These are phyloP conservation scores for Tamias sibiricus DNA, from an alignment of 2,113 vertebrate species.

Conservation along the genomic window DNA sequence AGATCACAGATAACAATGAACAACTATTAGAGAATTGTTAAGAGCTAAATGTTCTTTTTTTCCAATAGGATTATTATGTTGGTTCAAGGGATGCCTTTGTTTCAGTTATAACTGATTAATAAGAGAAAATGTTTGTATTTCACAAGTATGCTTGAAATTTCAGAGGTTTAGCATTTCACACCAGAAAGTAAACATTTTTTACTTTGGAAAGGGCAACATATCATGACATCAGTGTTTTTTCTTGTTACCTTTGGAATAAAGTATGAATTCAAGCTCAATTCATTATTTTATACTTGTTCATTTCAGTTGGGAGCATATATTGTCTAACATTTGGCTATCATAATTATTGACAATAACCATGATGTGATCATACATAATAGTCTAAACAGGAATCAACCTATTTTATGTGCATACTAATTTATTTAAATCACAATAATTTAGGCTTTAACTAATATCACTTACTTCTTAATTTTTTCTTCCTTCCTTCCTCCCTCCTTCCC, in stretches of 20 bases:
- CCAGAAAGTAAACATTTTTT: constrained; percentile 57
- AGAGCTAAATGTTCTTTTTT: background rate
- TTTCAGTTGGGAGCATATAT: background rate
- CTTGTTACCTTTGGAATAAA: constrained; percentile 48
- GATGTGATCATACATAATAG: background rate
- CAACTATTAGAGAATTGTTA: constrained; percentile 37
- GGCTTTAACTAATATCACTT: background rate
- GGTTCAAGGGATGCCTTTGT: constrained; percentile 48
- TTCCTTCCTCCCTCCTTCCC: too few species aligned
- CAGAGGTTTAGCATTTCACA: constrained; percentile 67
- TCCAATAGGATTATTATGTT: constrained; percentile 1
- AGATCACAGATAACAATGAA: constrained; percentile 11
- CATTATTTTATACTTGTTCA: constrained; percentile 20
- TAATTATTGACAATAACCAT: constrained; percentile 12
- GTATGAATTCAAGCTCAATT: constrained; percentile 16
- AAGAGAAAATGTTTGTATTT: constrained; percentile 71
- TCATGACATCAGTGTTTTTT: constrained; percentile 28
- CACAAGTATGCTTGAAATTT: constrained; percentile 69
- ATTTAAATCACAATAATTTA: background rate
- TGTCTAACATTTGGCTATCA: background rate
- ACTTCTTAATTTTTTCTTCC: background rate
- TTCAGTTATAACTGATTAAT: constrained; percentile 61
- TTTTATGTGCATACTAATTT: background rate
- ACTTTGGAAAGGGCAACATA: constrained; percentile 60
- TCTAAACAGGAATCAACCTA: background rate